Base-by-base conservation (phyloP, 2,888 invertebrate genomes). In the Drosophila incognita region DNA sequence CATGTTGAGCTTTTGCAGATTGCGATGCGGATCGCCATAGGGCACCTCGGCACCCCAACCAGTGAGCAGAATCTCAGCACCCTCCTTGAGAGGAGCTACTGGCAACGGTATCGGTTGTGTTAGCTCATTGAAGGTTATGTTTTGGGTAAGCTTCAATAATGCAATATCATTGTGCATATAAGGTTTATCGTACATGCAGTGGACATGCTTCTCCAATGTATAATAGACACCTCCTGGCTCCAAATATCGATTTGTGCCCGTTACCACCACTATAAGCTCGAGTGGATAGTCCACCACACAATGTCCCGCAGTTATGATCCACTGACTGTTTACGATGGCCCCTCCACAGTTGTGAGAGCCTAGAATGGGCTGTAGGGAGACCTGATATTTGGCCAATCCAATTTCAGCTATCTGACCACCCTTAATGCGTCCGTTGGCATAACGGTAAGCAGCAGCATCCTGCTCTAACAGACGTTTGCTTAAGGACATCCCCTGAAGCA, bases 141-240 rank as follows among this genome's bases (percentile, higher is more conserved):
- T 94, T 0, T 93, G 79, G 1, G 93, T 92, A 18, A 96, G 93
- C 83, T 94, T 94, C 4, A 96, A 79, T 1, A 96, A 91, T 0
- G 95, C 96, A 58, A 96, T 96, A 82, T 96, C 96, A 87, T 96
- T 94, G 29, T 91, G 76, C 72, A 81, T 81, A 3, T 68, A 53
- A 13, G 91, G 90, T 2, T 66, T 48, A 29, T 90, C 81, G 56
- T 87, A 91, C 52, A 77, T 63, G 54, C 89, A 87, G 56, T 91
- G 91, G 21, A 79, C 35, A 42, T 77, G 61, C 10, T 83, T 71
- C 49, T 80, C 71, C 0, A 67, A 66, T 11, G 82, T 62, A 36
- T 59, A 46, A 29, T 89, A 82, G 1, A 71, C 35, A 8, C 63
- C 79, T 11, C 81, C 89, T 0, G 90, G 86, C 4, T 76, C 49